These are phyloP conservation scores for Archivesica marissinica DNA, from an alignment of 1,140 invertebrate genomes.

Conservation along the genomic window DNA sequence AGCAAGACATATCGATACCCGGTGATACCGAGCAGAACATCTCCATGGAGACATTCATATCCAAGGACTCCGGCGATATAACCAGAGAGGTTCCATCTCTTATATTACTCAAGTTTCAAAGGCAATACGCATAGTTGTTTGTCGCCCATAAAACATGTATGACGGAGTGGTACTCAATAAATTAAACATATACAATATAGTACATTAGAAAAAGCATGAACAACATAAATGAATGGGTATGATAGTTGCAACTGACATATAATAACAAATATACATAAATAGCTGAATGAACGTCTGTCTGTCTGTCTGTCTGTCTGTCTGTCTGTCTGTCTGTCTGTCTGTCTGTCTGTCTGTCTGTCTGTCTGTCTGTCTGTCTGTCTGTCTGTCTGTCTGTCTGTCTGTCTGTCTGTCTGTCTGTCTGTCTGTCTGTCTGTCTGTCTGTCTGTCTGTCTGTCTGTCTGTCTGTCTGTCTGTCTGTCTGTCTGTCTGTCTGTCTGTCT, in stretches of 20 bases:
- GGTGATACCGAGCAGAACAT: slow-evolving; percentile 8
- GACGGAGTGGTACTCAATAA: background rate
- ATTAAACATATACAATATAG: background rate
- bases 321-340: no score
- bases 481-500: no score
- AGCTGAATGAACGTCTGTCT: no score
- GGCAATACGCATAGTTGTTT: background rate
- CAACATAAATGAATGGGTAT: background rate
- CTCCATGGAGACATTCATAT: slow-evolving; percentile 39
- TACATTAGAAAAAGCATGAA: background rate
- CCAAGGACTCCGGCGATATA: slow-evolving; percentile 8
- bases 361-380: background rate
- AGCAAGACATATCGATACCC: background rate
- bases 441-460: no score
- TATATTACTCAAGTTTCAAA: background rate
- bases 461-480: no score
- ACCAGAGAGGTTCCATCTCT: slow-evolving; percentile 22
- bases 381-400: background rate
- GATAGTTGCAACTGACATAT: background rate
- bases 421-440: no score
- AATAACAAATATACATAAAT: no score
- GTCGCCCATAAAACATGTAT: no score
- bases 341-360: no score
- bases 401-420: no score
- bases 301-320: no score